phyloP scores from a whole-genome alignment of 2,797 vertebrate genomes.

The Tamandua tetradactyla region DNA sequence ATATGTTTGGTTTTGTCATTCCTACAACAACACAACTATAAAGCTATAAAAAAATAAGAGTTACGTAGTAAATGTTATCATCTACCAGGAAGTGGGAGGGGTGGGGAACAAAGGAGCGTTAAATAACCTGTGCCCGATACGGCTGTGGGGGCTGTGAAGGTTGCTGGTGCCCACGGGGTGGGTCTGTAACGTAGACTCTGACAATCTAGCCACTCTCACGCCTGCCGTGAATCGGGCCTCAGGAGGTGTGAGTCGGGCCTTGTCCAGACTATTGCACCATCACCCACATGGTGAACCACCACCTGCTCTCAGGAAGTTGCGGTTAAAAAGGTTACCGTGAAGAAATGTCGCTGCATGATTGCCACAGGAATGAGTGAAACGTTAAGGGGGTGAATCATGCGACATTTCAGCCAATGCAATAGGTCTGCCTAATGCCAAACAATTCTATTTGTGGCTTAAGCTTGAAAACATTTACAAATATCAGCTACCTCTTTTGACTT shows the following conservation, averaged over 20 bases:
- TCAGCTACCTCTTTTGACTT: neutral
- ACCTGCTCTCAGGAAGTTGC: neutral
- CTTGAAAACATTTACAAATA: slow-evolving; percentile 24
- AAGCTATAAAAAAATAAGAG: neutral
- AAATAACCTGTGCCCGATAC: neutral
- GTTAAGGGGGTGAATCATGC: neutral
- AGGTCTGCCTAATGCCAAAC: neutral
- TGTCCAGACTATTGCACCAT: accelerated
- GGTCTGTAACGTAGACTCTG: neutral
- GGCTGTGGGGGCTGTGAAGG: accelerated
- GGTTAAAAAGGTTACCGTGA: neutral
- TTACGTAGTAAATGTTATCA: neutral
- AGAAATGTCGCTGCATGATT: neutral
- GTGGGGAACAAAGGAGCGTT: neutral
- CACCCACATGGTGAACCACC: neutral
- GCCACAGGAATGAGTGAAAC: neutral
- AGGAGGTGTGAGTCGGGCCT: neutral
- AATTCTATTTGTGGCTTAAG: slow-evolving; percentile 1
- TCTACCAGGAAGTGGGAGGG: neutral
- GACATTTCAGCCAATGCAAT: neutral
- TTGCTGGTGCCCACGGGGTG: too few relatives aligned
- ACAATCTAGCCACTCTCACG: neutral
- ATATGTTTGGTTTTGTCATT: neutral
- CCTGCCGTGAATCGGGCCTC: too few relatives aligned
- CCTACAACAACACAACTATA: neutral